Evolutionary conservation across 2,888 invertebrate genomes (phyloP), one percentile per base, ranked within the genome.

Genomic region (Nymphalis c-album): DNA sequence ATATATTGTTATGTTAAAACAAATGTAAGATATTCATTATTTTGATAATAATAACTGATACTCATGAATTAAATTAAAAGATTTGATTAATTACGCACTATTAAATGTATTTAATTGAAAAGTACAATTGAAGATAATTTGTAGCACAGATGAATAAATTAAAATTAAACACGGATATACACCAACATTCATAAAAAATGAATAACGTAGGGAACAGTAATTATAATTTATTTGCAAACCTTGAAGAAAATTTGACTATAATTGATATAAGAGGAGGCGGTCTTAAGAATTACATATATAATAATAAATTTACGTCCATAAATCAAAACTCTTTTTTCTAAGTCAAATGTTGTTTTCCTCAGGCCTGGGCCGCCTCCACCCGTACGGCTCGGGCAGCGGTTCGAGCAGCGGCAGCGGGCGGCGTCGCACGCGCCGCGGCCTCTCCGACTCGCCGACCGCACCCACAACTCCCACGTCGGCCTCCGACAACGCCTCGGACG

Each of bases 401-500:
- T 94, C 82, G 83, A 94, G 86, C 86, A 94, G 86, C 93, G 95
- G 93, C 88, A 94, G 91, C 91, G 94, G 90, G 83, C 91, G 92
- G 85, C 88, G 89, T 85, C 92, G 87, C 86, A 87, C 86, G 76
- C 93, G 93, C 83, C 91, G 91, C 85, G 94, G 95, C 79, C 93
- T 96, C 78, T 95, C 96, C 85, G 95, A 96, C 91, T 95, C 96
- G 83, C 96, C 96, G 74, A 95, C 96, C 76, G 87, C 86, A 73
- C 90, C 91, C 73, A 87, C 90, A 69, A 90, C 91, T 47, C 96
- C 96, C 74, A 95, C 96, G 57, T 91, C 91, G 48, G 88, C 88
- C 47, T 95, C 96, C 74, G 96, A 96, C 86, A 96, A 96, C 95
- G 96, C 95, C 74, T 96, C 96, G 74, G 96, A 96, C 94, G 96